phyloP scores from a whole-genome alignment of 92 coral and sea anemone genomes.

The Phenganax subtilis region DNA sequence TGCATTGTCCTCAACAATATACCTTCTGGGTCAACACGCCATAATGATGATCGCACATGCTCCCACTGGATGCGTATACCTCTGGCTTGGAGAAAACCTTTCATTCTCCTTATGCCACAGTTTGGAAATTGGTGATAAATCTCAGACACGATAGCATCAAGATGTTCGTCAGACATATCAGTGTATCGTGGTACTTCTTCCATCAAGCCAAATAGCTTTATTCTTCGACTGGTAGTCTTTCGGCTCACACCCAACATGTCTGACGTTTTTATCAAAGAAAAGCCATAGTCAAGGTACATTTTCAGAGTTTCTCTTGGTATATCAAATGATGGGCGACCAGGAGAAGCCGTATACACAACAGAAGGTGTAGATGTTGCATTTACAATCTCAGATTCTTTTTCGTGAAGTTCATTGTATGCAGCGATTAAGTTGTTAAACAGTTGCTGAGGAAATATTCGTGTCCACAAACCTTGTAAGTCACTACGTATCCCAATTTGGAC shows the following conservation, averaged over 20 bases:
- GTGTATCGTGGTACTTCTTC: conserved; percentile 16
- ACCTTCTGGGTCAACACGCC: conserved; percentile 48
- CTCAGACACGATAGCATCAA: conserved; percentile 28
- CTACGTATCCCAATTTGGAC: conserved; percentile 24
- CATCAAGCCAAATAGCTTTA: conserved; percentile 14
- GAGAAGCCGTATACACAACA: background rate
- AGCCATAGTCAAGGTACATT: conserved; percentile 32
- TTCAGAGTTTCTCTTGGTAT: conserved; percentile 40
- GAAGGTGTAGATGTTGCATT: background rate
- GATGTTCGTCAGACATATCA: conserved; percentile 30
- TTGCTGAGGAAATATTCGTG: background rate
- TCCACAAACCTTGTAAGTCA: conserved; percentile 35
- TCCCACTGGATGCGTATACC: conserved; percentile 42
- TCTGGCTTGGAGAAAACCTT: conserved; percentile 37
- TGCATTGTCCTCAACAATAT: conserved; percentile 40
- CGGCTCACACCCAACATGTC: conserved; percentile 30
- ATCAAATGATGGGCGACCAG: conserved; percentile 39
- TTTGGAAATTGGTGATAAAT: conserved; percentile 36
- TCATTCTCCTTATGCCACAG: conserved; percentile 51
- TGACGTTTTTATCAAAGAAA: conserved; percentile 34
- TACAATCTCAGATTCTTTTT: background rate
- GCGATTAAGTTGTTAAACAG: too few relatives aligned
- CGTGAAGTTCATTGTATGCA: too few relatives aligned
- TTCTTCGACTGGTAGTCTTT: conserved; percentile 38
- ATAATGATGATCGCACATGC: conserved; percentile 34